These are phyloP conservation scores for Acrossocheilus fasciatus DNA, from an alignment of 2,797 vertebrate genomes.

Conservation along the genomic window DNA sequence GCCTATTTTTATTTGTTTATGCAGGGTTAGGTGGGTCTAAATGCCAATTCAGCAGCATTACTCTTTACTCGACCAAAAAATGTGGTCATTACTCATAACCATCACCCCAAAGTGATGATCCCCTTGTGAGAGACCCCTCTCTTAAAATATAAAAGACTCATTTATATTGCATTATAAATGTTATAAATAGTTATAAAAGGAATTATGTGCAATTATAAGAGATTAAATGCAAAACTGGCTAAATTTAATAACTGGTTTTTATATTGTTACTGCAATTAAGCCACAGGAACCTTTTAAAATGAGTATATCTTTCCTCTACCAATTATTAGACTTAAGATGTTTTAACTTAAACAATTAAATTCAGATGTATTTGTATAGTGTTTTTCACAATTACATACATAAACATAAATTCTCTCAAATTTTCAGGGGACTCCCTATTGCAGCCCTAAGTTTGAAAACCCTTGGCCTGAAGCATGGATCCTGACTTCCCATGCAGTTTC, in stretches of 20 bases:
- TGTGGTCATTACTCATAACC: slow-evolving; percentile 47
- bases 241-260: neutral
- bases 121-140: neutral
- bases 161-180: neutral
- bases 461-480: slow-evolving; percentile 47
- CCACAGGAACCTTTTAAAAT: neutral
- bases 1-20: slow-evolving; percentile 42
- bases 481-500: slow-evolving; percentile 58
- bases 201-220: neutral
- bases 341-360: neutral
- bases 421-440: neutral
- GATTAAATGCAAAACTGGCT: neutral
- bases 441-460: neutral
- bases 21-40: slow-evolving; percentile 51
- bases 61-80: slow-evolving; percentile 45
- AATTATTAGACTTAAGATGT: neutral
- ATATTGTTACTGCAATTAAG: neutral
- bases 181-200: neutral
- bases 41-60: slow-evolving; percentile 55
- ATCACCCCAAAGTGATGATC: neutral
- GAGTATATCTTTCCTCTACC: neutral
- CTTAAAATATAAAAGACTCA: neutral
- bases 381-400: neutral
- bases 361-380: neutral
- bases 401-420: neutral